A percentile compares a stretch with the other conserved stretches of the same genome.
Conservation (phyloP, 2,888 invertebrate genomes). For the Eretmocerus hayati region DNA sequence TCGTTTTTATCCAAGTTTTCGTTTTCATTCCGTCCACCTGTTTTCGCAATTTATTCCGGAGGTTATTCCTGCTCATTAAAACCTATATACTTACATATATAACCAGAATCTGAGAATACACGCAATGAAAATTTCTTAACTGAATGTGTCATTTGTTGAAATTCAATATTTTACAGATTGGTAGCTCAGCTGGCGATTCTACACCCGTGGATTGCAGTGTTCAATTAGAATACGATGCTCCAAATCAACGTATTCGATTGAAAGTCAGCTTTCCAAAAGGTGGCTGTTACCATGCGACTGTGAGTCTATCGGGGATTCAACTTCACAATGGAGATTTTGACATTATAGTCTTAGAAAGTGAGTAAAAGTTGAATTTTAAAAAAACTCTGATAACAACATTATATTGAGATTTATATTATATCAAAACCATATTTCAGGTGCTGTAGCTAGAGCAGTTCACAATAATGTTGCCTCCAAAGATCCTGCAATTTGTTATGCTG, state of each 20-base stretch:
- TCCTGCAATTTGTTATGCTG: conserved; percentile 81
- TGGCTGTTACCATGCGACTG: conserved; percentile 75
- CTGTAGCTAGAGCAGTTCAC: conserved; percentile 76
- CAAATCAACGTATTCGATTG: conserved; percentile 70
- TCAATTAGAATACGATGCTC: conserved; percentile 66
- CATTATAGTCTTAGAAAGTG: conserved; percentile 83
- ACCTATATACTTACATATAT: too few species aligned
- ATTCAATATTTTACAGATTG: conserved; percentile 52
- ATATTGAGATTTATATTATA: conserved; percentile 8
- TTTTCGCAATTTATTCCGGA: too few species aligned
- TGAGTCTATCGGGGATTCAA: conserved; percentile 66
- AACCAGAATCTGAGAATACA: background rate
- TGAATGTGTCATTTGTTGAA: background rate
- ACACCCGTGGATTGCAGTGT: conserved; percentile 52
- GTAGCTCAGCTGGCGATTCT: conserved; percentile 53
- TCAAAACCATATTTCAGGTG: conserved; percentile 48
- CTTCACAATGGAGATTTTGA: conserved; percentile 87
- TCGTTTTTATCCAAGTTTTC: too few species aligned
- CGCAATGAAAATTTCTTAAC: conserved; percentile 1
- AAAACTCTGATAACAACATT: background rate
- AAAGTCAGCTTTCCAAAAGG: conserved; percentile 71
- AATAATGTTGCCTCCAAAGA: conserved; percentile 81
- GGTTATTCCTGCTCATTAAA: too few species aligned
- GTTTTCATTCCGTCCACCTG: too few species aligned
- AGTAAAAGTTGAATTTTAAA: conserved; percentile 39